These are phyloP conservation scores for Stegophylla sp. DNA, from an alignment of 2,888 invertebrate genomes.

Conservation along the genomic window DNA sequence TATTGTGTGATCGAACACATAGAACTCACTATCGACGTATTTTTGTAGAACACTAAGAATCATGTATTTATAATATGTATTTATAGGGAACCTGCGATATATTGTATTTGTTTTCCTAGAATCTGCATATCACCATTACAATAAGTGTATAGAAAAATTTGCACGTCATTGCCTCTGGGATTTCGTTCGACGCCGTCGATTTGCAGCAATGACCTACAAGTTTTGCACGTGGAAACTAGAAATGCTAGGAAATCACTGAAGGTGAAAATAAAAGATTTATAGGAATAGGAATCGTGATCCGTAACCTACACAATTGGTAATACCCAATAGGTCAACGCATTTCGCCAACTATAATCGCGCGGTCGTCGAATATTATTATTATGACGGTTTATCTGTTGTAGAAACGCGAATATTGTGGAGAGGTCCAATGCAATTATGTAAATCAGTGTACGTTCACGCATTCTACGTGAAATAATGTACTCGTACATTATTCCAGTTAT, in stretches of 20 bases:
- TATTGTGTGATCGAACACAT: background rate
- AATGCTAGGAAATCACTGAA: constrained; percentile 38
- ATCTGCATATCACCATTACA: constrained; percentile 19
- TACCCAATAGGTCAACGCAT: constrained; percentile 9
- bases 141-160: background rate
- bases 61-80: background rate
- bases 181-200: background rate
- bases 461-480: background rate
- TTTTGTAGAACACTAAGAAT: background rate
- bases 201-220: constrained; percentile 44
- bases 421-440: background rate
- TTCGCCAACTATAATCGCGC: background rate
- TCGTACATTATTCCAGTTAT: background rate
- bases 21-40: background rate
- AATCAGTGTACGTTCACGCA: background rate
- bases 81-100: constrained; percentile 21
- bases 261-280: constrained; percentile 42
- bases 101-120: constrained; percentile 22
- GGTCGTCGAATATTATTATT: too few species aligned
- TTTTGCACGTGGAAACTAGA: constrained; percentile 10
- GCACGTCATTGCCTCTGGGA: constrained; percentile 9
- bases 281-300: constrained; percentile 26
- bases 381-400: background rate
- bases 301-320: constrained; percentile 39
- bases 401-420: background rate